phyloP scores from a whole-genome alignment of 2,797 vertebrate species.

The Buphagus erythrorhynchus region DNA sequence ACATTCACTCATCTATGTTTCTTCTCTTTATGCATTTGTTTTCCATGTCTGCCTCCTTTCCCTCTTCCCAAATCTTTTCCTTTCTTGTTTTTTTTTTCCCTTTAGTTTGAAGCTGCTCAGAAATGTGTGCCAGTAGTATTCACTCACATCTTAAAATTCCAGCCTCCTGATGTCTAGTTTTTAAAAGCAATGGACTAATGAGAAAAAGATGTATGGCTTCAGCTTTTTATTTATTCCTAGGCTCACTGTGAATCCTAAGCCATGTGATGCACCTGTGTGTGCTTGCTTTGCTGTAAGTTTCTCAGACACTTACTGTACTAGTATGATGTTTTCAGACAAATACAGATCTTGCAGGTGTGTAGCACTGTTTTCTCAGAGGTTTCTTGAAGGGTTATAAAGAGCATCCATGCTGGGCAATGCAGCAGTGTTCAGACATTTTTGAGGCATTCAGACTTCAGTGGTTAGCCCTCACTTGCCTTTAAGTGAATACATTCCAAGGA shows the following conservation, averaged over 20 bases:
- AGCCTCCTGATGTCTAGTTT: neutral
- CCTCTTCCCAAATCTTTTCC: neutral
- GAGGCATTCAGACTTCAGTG: neutral
- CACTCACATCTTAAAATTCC: neutral
- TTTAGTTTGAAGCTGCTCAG: neutral
- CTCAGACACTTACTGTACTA: neutral
- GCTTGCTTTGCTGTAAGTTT: neutral
- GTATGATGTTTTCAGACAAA: neutral
- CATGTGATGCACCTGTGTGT: neutral
- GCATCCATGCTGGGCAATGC: neutral
- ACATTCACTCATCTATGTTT: neutral
- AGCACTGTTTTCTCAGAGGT: neutral
- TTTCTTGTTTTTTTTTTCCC: rapidly evolving
- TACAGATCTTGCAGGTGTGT: neutral
- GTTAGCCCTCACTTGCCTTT: conserved; percentile 32
- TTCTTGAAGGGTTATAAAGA: neutral
- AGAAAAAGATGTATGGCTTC: conserved; percentile 26
- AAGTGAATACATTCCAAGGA: conserved; percentile 50
- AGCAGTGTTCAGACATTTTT: neutral
- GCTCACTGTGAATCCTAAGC: neutral
- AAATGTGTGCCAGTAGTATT: neutral
- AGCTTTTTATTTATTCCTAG: conserved; percentile 26
- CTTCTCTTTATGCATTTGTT: neutral
- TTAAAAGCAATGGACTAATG: neutral
- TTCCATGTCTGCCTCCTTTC: neutral